Conservation (phyloP, 2,888 invertebrate species). For the Drosophila austrosaltans region DNA sequence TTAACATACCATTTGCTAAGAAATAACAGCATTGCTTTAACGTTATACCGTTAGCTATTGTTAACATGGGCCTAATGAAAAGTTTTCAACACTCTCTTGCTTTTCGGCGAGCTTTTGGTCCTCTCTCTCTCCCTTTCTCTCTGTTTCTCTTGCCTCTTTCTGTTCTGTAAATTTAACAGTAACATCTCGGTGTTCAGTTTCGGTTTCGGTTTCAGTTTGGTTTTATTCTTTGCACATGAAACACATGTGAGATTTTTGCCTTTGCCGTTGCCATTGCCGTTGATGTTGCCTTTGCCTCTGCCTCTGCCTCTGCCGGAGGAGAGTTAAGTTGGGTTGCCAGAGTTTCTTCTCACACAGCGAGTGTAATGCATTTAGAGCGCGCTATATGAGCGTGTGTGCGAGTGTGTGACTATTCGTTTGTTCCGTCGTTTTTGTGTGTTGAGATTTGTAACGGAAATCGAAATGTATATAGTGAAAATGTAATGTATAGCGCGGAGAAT, state of each 20-base stretch:
- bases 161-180: neutral
- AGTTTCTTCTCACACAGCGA: constrained; percentile 55
- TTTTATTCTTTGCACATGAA: constrained; percentile 80
- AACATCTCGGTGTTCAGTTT: constrained; percentile 16
- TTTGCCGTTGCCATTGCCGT: constrained; percentile 35
- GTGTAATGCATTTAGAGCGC: constrained; percentile 15
- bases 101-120: neutral
- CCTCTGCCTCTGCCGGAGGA: constrained; percentile 9
- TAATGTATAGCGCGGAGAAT: constrained; percentile 10
- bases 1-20: neutral
- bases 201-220: constrained; percentile 73
- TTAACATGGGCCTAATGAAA: neutral
- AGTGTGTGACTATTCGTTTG: constrained; percentile 37
- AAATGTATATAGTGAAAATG: constrained; percentile 49
- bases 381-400: constrained; percentile 24
- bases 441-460: constrained; percentile 53
- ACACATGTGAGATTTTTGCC: constrained; percentile 69
- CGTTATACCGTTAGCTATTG: neutral
- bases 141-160: neutral
- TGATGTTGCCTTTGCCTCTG: neutral
- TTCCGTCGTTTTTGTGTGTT: constrained; percentile 33
- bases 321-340: constrained; percentile 26
- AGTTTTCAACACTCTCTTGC: neutral
- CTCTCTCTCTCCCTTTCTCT: neutral
- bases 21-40: neutral